phyloP scores from a whole-genome alignment of 2,113 vertebrate species.

The Mirza zaza region DNA sequence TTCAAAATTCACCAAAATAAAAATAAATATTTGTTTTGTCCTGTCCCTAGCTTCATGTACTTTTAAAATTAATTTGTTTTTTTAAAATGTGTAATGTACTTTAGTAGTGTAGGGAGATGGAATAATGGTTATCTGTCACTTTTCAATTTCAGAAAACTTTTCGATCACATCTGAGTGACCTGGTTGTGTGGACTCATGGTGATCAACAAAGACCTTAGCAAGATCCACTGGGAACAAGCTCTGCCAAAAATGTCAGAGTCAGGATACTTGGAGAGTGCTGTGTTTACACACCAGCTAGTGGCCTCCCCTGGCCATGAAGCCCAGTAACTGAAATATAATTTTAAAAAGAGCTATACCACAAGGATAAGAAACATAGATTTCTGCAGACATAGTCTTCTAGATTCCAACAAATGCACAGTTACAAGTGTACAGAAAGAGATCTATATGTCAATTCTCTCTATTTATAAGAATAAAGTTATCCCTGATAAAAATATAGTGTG shows the following conservation, averaged over 20 bases:
- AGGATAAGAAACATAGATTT: neutral
- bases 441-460: neutral
- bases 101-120: neutral
- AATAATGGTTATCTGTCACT: neutral
- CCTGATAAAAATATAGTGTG: neutral
- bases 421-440: neutral
- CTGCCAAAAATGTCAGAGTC: no score
- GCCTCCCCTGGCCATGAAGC: neutral
- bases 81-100: neutral
- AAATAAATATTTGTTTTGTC: neutral
- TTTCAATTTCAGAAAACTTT: neutral
- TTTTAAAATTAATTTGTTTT: neutral
- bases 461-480: neutral
- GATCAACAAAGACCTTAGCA: neutral
- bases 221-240: neutral
- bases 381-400: neutral
- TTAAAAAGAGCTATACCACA: neutral
- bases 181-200: neutral
- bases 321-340: neutral
- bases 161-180: no score
- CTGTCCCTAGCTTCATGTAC: neutral
- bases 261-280: neutral
- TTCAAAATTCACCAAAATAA: neutral
- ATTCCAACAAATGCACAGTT: rapidly evolving
- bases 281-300: no score